A percentile compares a stretch with the other conserved stretches of the same genome.
Evolutionary conservation across 2,888 invertebrate genomes (phyloP).

Genomic region (Chrysodeixis includens): DNA sequence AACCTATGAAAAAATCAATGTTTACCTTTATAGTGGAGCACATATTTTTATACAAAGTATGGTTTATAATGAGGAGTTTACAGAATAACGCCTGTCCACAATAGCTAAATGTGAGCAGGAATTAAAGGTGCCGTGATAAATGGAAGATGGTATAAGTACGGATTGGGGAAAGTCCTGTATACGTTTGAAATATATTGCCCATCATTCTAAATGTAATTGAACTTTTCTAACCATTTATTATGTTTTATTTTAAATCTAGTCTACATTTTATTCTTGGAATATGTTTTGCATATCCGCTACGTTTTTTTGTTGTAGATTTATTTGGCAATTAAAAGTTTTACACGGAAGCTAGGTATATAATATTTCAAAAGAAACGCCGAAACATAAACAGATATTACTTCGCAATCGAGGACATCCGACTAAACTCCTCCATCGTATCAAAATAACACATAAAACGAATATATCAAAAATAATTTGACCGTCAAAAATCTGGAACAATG

Average conservation of each 20-base stretch:
- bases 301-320: too few species aligned
- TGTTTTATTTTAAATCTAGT: too few species aligned
- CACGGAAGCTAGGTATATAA: too few species aligned
- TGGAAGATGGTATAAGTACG: constrained; percentile 67
- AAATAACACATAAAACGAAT: constrained; percentile 38
- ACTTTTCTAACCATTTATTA: too few species aligned
- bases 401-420: constrained; percentile 6
- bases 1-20: constrained; percentile 83
- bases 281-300: too few species aligned
- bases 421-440: constrained; percentile 33
- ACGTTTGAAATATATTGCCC: background rate
- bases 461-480: constrained; percentile 82
- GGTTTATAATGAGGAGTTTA: constrained; percentile 86
- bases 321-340: too few species aligned
- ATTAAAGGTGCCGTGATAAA: constrained; percentile 83
- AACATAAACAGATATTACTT: constrained; percentile 2
- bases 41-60: constrained; percentile 88
- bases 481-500: constrained; percentile 82
- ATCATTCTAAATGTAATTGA: too few species aligned
- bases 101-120: constrained; percentile 80
- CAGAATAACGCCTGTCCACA: constrained; percentile 88
- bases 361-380: too few species aligned
- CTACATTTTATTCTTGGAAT: too few species aligned
- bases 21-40: constrained; percentile 88
- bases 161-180: constrained; percentile 63